Conservation (phyloP, 2,113 vertebrate species). For the Nothocercus julius region DNA sequence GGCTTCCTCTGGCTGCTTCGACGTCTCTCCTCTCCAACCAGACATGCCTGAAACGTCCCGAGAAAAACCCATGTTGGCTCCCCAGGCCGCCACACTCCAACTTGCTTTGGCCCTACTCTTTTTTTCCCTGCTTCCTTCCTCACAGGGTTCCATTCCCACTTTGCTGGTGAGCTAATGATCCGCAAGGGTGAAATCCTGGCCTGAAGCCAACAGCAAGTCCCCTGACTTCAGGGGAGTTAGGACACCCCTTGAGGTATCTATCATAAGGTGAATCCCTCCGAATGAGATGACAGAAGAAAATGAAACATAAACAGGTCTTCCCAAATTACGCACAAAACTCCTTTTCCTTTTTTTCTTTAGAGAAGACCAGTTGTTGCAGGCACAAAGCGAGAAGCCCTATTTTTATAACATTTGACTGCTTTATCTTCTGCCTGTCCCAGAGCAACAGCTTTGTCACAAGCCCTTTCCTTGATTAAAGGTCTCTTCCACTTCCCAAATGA, state of each 20-base stretch:
- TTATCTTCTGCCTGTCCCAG: background rate
- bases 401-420: slow-evolving; percentile 36
- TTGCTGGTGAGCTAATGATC: background rate
- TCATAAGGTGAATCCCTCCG: background rate
- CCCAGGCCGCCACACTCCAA: background rate
- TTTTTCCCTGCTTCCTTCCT: background rate
- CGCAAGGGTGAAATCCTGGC: background rate
- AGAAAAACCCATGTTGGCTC: background rate
- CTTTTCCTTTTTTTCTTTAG: background rate
- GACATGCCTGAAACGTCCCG: background rate
- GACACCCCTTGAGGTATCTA: background rate
- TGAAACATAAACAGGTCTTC: background rate
- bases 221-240: background rate
- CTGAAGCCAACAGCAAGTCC: background rate
- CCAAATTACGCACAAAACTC: background rate
- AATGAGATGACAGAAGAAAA: background rate
- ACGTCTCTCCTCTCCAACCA: background rate
- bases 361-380: background rate
- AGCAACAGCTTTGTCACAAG: slow-evolving; percentile 1
- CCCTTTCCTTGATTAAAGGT: background rate
- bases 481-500: background rate
- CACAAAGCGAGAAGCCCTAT: background rate
- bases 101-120: background rate
- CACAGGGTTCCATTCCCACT: background rate
- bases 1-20: background rate